Evolutionary conservation across 2,888 invertebrate species (phyloP), one percentile per base, ranked within the genome.

Genomic region (Oeneis ivallda): DNA sequence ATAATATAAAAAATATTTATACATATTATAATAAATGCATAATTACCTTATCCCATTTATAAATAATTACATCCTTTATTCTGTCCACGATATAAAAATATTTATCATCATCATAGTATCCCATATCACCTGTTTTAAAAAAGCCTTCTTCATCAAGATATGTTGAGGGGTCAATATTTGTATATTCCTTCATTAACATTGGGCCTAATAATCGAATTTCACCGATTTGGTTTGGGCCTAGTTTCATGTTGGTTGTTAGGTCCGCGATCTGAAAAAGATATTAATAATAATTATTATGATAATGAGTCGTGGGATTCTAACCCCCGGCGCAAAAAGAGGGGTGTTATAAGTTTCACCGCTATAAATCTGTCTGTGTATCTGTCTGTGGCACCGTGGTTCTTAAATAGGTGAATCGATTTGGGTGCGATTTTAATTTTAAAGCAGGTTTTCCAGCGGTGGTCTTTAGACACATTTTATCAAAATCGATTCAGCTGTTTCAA

Each of bases 171-270:
- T 82, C 81, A 50, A 83, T 69, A 58, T 80, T 82, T 56, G 86
- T 80, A 70, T 88, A 87, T 63, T 84, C 88, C 72, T 86, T 86
- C 87, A 86, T 85, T 64, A 86, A 74, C 37, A 81, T 79, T 10
- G 85, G 83, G 2, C 87, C 86, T 69, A 76, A 83, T 41, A 86
- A 69, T 66, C 87, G 80, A 71, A 89, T 85, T 79, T 88, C 87
- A 13, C 87, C 87, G 17, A 81, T 81, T 78, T 94, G 78, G 66
- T 87, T 82, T 2, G 83, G 79, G 1, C 84, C 91, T 15, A 94
- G 74, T 13, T 81, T 75, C 74, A 87, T 76, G 45, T 87, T 87
- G 15, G 92, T 93, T 69, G 92, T 78, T 5, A 80, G 72, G 73
- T 92, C 86, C 37, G 85, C 81, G 61, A 93, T 79, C 92, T 91